Evolutionary conservation across 2,113 vertebrate genomes (phyloP).

Genomic region (Pica pica): DNA sequence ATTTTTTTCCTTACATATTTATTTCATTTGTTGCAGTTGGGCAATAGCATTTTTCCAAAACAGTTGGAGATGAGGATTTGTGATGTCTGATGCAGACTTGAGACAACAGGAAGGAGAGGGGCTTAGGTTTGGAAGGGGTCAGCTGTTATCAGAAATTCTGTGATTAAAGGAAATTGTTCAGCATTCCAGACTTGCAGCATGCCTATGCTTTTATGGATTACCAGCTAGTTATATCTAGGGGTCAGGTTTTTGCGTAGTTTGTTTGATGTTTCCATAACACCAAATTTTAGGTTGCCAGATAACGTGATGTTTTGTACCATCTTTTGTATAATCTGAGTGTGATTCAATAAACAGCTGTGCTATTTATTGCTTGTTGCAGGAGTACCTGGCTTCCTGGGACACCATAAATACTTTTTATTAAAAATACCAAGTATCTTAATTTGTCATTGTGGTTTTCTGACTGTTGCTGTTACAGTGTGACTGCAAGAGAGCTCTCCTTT

Average conservation of each 20-base stretch:
- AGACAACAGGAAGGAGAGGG: not conserved
- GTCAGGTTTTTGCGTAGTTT: not conserved
- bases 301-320: not conserved
- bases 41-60: not conserved
- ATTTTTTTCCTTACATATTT: rapidly evolving
- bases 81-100: not conserved
- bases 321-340: not conserved
- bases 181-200: not conserved
- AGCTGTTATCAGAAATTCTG: not conserved
- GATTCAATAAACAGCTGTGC: not conserved
- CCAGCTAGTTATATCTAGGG: not conserved
- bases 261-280: not conserved
- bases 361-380: not conserved
- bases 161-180: not conserved
- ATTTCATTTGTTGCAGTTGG: not conserved
- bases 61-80: not conserved
- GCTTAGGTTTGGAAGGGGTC: not conserved
- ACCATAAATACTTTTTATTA: not conserved
- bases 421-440: not conserved
- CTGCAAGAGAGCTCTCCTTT: not conserved
- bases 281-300: not conserved
- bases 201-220: not conserved
- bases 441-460: not conserved
- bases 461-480: not conserved
- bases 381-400: not conserved